Conservation (phyloP, 2,113 vertebrate genomes). For the Tyto alba region DNA sequence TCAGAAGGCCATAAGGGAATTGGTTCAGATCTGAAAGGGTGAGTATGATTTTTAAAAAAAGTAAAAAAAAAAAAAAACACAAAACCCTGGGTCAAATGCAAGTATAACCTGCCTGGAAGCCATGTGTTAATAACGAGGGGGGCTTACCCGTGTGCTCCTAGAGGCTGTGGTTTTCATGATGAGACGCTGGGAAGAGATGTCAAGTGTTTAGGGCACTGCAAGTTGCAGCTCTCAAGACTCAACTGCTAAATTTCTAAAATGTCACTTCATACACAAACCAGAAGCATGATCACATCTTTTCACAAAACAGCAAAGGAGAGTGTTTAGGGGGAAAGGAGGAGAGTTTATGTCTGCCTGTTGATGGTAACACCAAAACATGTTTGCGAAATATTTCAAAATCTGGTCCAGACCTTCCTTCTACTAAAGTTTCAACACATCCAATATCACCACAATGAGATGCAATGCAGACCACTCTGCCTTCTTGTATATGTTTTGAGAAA, state of each 20-base stretch:
- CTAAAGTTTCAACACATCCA: neutral
- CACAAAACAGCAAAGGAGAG: neutral
- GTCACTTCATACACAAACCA: accelerated
- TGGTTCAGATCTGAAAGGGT: neutral
- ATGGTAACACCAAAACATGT: accelerated
- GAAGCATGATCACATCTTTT: accelerated
- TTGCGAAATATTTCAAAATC: neutral
- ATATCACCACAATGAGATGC: accelerated
- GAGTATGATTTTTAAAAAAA: neutral
- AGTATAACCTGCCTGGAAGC: neutral
- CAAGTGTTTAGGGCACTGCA: neutral
- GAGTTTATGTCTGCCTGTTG: neutral
- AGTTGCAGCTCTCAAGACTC: neutral
- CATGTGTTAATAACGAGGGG: accelerated
- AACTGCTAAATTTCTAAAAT: accelerated
- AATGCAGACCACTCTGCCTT: neutral
- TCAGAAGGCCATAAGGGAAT: neutral
- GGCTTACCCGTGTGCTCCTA: accelerated
- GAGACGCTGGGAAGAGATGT: neutral
- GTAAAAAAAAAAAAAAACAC: neutral
- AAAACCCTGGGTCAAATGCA: neutral
- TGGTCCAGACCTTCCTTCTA: neutral
- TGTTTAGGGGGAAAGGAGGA: neutral
- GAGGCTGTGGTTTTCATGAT: neutral
- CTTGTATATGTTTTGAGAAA: accelerated